Conservation (phyloP, 2,113 vertebrate genomes). For the Lanius ludovicianus region DNA sequence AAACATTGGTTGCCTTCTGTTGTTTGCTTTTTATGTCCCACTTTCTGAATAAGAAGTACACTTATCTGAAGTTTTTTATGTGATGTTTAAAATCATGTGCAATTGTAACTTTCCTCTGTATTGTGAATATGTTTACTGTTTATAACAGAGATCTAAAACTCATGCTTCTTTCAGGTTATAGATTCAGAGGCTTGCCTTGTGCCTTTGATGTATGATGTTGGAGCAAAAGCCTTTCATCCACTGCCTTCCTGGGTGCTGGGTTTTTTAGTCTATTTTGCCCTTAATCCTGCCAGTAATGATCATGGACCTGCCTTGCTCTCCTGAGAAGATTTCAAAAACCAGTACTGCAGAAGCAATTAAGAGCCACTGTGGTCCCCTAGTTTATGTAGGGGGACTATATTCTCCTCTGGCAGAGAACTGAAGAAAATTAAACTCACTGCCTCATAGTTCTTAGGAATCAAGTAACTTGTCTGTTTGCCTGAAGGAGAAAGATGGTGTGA, state of each 20-base stretch:
- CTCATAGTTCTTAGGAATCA: background rate
- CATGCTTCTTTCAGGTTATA: background rate
- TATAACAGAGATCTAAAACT: background rate
- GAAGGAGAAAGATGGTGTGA: background rate
- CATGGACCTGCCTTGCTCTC: background rate
- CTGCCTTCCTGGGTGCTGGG: background rate
- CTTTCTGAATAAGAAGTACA: background rate
- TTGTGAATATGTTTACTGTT: background rate
- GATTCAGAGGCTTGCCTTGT: background rate
- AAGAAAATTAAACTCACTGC: background rate
- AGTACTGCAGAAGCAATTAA: background rate
- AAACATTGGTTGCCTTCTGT: background rate
- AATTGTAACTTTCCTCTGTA: background rate
- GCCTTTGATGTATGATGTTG: background rate
- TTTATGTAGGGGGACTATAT: background rate
- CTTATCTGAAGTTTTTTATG: background rate
- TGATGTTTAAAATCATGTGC: background rate
- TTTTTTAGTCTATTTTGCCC: background rate
- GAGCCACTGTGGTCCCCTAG: background rate
- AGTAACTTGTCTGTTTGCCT: background rate
- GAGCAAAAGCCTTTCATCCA: background rate
- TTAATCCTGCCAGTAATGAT: background rate
- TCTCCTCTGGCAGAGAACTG: background rate
- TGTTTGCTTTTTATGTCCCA: background rate
- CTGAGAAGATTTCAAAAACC: background rate